These are phyloP conservation scores for Catagonus wagneri DNA, from an alignment of 2,113 vertebrate genomes.

Conservation along the genomic window DNA sequence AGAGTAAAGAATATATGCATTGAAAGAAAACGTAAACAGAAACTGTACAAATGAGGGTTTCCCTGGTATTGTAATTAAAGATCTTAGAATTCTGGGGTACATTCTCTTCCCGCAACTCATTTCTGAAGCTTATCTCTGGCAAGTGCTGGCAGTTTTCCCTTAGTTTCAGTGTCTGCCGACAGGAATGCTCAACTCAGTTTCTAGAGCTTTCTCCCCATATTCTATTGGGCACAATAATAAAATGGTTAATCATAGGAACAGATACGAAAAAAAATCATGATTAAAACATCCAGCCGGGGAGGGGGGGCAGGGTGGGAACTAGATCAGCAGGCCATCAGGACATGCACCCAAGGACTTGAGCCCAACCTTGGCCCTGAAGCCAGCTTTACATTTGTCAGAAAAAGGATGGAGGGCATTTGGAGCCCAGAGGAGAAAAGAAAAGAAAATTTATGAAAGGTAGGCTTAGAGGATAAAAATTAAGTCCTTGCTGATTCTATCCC, in stretches of 20 bases:
- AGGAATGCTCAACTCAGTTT: constrained; percentile 11
- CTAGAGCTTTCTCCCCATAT: neutral
- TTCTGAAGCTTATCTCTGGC: constrained; percentile 55
- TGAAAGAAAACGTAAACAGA: constrained; percentile 50
- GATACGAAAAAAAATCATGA: neutral
- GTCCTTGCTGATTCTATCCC: constrained; percentile 24
- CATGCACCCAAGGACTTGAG: neutral
- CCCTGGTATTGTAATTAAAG: constrained; percentile 68
- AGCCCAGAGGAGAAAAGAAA: constrained; percentile 47
- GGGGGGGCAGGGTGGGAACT: neutral
- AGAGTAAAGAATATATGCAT: neutral
- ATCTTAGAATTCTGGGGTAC: constrained; percentile 52
- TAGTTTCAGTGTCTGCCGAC: neutral
- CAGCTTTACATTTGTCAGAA: neutral
- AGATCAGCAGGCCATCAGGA: neutral
- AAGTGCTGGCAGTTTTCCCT: constrained; percentile 36
- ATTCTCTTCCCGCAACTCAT: constrained; percentile 43
- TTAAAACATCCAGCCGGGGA: neutral
- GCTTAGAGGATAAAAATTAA: constrained; percentile 59
- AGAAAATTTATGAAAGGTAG: constrained; percentile 59
- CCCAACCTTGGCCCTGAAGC: neutral
- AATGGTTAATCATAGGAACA: constrained; percentile 12
- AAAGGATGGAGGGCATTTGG: constrained; percentile 48
- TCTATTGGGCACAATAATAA: neutral
- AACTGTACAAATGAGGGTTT: constrained; percentile 58